phyloP scores from a whole-genome alignment of 2,797 vertebrate species.

The Falco biarmicus region DNA sequence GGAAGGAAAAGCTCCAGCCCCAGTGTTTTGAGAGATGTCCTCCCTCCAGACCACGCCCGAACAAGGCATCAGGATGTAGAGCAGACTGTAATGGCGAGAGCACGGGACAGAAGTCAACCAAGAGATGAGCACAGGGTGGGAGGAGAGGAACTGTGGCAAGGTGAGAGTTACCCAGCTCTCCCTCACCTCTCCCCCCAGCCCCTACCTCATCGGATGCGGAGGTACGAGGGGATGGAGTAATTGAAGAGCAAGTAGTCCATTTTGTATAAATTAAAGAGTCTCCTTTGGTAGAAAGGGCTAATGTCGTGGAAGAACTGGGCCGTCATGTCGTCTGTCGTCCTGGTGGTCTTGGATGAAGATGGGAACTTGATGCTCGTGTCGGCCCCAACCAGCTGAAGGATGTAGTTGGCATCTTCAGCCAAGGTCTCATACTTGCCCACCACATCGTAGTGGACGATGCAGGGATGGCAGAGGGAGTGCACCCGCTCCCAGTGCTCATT shows the following conservation, averaged over 20 bases:
- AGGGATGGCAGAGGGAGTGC: conserved; percentile 95
- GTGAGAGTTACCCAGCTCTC: conserved; percentile 53
- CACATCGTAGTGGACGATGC: conserved; percentile 91
- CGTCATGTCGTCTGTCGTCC: conserved; percentile 85
- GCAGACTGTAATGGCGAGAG: neutral
- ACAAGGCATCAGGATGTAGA: neutral
- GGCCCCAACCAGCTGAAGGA: conserved; percentile 84
- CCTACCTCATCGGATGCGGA: conserved; percentile 83
- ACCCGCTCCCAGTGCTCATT: conserved; percentile 97
- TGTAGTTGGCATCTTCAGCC: conserved; percentile 85
- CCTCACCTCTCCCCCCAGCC: neutral
- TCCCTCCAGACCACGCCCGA: neutral
- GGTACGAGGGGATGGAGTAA: conserved; percentile 89
- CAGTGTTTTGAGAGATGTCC: neutral
- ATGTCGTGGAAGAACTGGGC: conserved; percentile 89
- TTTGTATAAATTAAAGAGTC: conserved; percentile 92
- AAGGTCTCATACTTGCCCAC: conserved; percentile 96
- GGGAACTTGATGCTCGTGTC: conserved; percentile 85
- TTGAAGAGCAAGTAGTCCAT: conserved; percentile 98
- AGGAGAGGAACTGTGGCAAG: neutral
- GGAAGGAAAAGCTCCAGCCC: conserved; percentile 2
- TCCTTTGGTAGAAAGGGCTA: conserved; percentile 91
- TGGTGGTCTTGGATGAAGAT: conserved; percentile 78
- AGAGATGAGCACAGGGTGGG: neutral
- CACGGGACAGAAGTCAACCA: neutral